Base-by-base conservation (phyloP, 2,888 invertebrate species). In the Phlogophora meticulosa region DNA sequence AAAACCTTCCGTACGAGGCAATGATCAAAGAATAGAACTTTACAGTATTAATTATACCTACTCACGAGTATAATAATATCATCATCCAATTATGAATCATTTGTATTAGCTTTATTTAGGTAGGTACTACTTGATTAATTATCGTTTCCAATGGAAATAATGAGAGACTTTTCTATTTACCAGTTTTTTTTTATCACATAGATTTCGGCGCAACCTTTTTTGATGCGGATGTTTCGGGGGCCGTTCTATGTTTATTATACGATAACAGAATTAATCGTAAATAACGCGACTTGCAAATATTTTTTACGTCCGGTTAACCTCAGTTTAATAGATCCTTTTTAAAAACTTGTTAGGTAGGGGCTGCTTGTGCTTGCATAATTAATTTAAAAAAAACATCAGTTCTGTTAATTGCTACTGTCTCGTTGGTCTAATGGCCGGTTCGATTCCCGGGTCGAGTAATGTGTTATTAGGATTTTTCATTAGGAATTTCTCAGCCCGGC, bases 1-100 rank as follows among this genome's bases (percentile, higher is more conserved):
- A 40, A 65, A 78, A 59, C 10, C 32, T 74, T 72, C 65, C 78
- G 20, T 45, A 34, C 1, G 4, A 46, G 24, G 22, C 7, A 72
- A 55, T 42, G n/a, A 32, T 58, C 40, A 34, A 49, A 36, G 10
- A 36, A 42, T 46, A 28, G 17, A 56, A 45, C 11, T 45, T 17
- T 11, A 17, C 7, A 46, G 10, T 36, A 45, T 5, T 10, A 22
- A 46, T 24, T 53, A 36, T 53, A 28, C 28, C 28, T 28, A 28
- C 28, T 2, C 2, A 5, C 5, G 5, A 5, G 28, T 28, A 28
- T 28, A 28, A 28, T 5, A 28, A 28, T 4, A 22, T 43, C 15
- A 36, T 76, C 32, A 42, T 24, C 4, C 52, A 32, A 45, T 56
- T 60, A 28, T 49, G n/a, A 17, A 28, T 38, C 22, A 36, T 52